Evolutionary conservation across 2,113 vertebrate species (phyloP).

Genomic region (Willisornis vidua): DNA sequence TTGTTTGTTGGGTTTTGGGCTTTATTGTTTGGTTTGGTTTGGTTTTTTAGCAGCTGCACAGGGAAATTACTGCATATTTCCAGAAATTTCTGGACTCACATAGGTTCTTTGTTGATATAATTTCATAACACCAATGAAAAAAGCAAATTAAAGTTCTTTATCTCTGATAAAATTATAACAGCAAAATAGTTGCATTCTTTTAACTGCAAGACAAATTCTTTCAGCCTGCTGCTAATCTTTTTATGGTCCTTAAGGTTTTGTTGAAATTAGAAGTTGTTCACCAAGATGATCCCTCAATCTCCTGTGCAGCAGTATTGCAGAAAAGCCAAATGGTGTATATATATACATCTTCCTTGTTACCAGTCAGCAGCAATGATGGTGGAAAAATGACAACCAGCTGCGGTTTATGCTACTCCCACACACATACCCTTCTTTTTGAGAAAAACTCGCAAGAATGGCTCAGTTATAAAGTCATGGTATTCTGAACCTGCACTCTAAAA

Average conservation of each 20-base stretch:
- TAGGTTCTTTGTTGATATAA: not conserved
- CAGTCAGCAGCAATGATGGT: not conserved
- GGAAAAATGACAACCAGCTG: conserved; percentile 1
- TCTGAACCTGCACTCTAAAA: not conserved
- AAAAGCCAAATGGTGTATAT: not conserved
- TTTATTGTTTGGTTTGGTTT: not conserved
- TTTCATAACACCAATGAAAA: not conserved
- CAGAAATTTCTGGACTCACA: not conserved
- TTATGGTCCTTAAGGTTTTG: not conserved
- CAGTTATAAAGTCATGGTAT: not conserved
- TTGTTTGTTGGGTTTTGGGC: not conserved
- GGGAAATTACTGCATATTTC: not conserved
- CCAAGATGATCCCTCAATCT: not conserved
- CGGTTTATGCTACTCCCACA: conserved; percentile 9
- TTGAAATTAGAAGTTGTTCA: not conserved
- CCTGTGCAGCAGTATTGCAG: not conserved
- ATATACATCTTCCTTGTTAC: not conserved
- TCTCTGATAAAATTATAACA: not conserved
- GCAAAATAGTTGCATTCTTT: not conserved
- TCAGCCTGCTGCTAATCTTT: not conserved
- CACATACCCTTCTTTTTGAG: not conserved
- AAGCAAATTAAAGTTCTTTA: not conserved
- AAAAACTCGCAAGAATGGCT: not conserved
- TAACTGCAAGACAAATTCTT: not conserved
- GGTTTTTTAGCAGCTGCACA: not conserved